Percentiles rank a stretch among this genome's conserved stretches.
Evolutionary conservation across 1,140 invertebrate genomes (phyloP).

Genomic region (Orussus abietinus): DNA sequence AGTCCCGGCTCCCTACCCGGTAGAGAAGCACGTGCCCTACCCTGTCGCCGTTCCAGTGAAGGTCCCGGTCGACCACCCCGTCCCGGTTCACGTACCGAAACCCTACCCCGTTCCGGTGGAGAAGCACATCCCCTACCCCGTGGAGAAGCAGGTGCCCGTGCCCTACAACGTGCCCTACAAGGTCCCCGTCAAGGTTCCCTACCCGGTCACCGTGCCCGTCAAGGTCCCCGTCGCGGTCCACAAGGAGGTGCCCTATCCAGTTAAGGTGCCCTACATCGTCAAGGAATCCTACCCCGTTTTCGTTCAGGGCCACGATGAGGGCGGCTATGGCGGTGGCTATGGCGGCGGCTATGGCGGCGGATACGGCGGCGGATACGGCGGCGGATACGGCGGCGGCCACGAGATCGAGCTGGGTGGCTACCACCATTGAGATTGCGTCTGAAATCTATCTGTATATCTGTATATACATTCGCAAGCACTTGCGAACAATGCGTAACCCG

Average conservation of each 20-base stretch:
- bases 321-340: slow-evolving; percentile 16
- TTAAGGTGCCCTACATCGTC: slow-evolving; percentile 48
- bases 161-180: slow-evolving; percentile 58
- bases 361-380: slow-evolving; percentile 19
- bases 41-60: slow-evolving; percentile 45
- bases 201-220: slow-evolving; percentile 38
- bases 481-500: no score
- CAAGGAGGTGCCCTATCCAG: slow-evolving; percentile 44
- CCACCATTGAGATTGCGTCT: slow-evolving; percentile 22
- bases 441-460: background rate
- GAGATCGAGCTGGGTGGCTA: slow-evolving; percentile 17
- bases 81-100: slow-evolving; percentile 54
- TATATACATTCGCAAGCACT: background rate
- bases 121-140: slow-evolving; percentile 56
- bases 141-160: slow-evolving; percentile 54
- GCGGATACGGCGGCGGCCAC: slow-evolving; percentile 16
- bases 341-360: slow-evolving; percentile 21
- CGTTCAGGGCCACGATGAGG: slow-evolving; percentile 30
- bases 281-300: slow-evolving; percentile 60
- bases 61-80: slow-evolving; percentile 55
- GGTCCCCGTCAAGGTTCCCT: slow-evolving; percentile 51
- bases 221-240: slow-evolving; percentile 38
- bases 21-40: slow-evolving; percentile 46
- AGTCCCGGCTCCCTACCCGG: slow-evolving; percentile 47
- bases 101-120: slow-evolving; percentile 59